Evolutionary conservation across 1,140 invertebrate genomes (phyloP), one percentile per base, ranked within the genome.

Genomic region (Lutraria rhynchaena): DNA sequence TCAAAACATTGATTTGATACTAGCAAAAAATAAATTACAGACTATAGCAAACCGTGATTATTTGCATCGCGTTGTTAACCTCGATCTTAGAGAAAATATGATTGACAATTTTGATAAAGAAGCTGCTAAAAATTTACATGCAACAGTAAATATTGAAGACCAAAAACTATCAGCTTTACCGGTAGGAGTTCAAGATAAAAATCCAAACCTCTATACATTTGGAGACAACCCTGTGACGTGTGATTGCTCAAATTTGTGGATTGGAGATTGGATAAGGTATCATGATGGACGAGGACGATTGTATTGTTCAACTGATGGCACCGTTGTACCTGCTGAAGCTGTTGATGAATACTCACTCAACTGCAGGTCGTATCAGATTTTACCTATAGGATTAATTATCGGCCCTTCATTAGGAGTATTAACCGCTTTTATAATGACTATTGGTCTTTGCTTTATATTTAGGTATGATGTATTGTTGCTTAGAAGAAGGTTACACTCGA

Each of bases 231-330:
- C 70, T 2, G 33, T 74, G 13, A 9, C 9, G 19, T 74, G 70
- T 60, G 35, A 74, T 58, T 74, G 70, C n/a, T 31, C 31, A 4
- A 74, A 74, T 46, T 0, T 74, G 7, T 74, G 70, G 70, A 74
- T 74, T 15, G 70, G 70, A 22, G 70, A 74, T 13, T 74, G 70
- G 70, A 41, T 74, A 7, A 35, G 70, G 58, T 19, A 41, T 44
- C 22, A 44, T 13, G 7, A 58, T 3, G 70, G 37, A 31, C 27
- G 53, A 15, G 67, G 19, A 2, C 51, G 29, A 27, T 46, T 70
- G 7, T 7, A 53, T 3, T 70, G 67, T 53, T 5, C 9, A 0
- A 35, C 31, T 1, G 24, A 27, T 3, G 41, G 51, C 13, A 15
- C 41, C 37, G 33, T 77, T 41, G n/a, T 55, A 11, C 60, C 75